Percentiles rank a stretch among this genome's conserved stretches.
These are phyloP conservation scores for Bradypodion pumilum DNA, from an alignment of 2,797 vertebrate species.

Conservation along the genomic window DNA sequence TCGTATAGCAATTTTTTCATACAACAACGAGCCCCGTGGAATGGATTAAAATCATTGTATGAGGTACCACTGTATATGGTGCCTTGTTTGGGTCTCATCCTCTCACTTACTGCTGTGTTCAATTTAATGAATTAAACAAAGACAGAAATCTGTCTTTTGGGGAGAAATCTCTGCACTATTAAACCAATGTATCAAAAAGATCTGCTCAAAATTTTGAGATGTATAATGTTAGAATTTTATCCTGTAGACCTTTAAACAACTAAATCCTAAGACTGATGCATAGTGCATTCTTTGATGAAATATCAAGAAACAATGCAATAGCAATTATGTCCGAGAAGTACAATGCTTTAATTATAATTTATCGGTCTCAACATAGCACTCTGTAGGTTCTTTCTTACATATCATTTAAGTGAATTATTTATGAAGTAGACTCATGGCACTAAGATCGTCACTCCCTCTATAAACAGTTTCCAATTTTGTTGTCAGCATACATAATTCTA, in stretches of 20 bases:
- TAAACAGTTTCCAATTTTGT: neutral
- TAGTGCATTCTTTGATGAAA: neutral
- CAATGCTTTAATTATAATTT: too few relatives aligned
- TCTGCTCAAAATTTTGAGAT: neutral
- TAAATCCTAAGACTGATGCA: neutral
- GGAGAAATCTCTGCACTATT: neutral
- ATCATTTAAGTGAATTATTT: neutral
- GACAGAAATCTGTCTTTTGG: too few relatives aligned
- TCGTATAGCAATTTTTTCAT: too few relatives aligned
- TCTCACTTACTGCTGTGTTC: too few relatives aligned
- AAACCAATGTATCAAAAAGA: neutral
- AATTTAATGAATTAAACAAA: too few relatives aligned
- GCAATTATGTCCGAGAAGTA: neutral
- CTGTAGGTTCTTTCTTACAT: neutral
- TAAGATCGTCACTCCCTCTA: neutral
- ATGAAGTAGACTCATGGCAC: neutral
- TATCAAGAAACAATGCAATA: neutral
- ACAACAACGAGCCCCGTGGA: too few relatives aligned
- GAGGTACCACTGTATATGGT: too few relatives aligned
- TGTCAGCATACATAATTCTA: neutral
- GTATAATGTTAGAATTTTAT: neutral
- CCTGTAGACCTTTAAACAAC: neutral
- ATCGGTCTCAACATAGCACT: neutral
- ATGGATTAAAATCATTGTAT: too few relatives aligned
- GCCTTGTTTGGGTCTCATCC: too few relatives aligned